Percentiles rank a stretch among this genome's conserved stretches.
Evolutionary conservation across 2,888 invertebrate genomes (phyloP).

Genomic region (Coenonympha glycerion): DNA sequence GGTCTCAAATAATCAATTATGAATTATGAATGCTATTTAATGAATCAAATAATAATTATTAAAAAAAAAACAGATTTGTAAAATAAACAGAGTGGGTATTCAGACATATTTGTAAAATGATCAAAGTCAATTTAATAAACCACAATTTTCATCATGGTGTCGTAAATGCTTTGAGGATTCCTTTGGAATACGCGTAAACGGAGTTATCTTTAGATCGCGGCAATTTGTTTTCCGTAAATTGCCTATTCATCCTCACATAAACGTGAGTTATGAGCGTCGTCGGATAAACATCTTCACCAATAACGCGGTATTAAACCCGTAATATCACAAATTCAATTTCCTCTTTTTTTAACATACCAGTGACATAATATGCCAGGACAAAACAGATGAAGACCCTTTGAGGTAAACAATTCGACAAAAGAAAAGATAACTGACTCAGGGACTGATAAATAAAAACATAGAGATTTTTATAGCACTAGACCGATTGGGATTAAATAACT

Average conservation of each 20-base stretch:
- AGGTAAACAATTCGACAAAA: not conserved
- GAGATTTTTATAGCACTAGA: no score
- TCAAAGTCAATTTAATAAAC: not conserved
- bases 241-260: slow-evolving; percentile 59
- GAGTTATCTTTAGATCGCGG: slow-evolving; percentile 52
- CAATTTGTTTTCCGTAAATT: slow-evolving; percentile 60
- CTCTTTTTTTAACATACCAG: not conserved
- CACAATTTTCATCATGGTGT: slow-evolving; percentile 13
- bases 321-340: slow-evolving; percentile 29
- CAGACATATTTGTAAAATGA: no score
- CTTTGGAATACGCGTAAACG: slow-evolving; percentile 22
- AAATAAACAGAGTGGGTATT: not conserved
- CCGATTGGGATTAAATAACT: no score
- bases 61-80: no score
- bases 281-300: slow-evolving; percentile 35
- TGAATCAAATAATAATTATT: no score
- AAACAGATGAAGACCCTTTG: not conserved
- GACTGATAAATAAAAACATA: no score
- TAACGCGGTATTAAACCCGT: slow-evolving; percentile 35
- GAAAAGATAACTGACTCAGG: no score
- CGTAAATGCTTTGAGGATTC: slow-evolving; percentile 15
- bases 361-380: not conserved
- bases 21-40: no score
- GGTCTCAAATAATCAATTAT: no score
- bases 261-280: slow-evolving; percentile 45